Evolutionary conservation across 1,140 invertebrate genomes (phyloP), one percentile per base, ranked within the genome.

Genomic region (Monomorium pharaonis): DNA sequence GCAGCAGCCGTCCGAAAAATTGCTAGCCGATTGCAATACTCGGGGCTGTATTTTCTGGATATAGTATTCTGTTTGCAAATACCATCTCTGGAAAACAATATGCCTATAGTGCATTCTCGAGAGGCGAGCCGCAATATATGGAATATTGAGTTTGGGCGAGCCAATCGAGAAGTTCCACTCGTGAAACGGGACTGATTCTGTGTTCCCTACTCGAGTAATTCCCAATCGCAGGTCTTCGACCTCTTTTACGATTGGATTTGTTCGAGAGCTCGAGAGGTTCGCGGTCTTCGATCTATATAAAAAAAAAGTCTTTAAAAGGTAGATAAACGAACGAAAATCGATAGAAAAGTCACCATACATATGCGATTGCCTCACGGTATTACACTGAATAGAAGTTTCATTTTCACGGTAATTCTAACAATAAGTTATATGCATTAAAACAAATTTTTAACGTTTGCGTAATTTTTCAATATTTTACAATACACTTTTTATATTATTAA

Each of bases 91-190:
- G 47, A 63, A 84, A 84, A 84, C 72, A 84, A 75, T 84, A 77
- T 74, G 78, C 51, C 78, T 83, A 77, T 75, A 69, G 49, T 65
- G 75, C 58, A 65, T 78, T 78, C 62, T 69, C 21, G 62, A 78
- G 74, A 78, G 60, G 37, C 84, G 30, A 67, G 62, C 75, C 62
- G 62, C 84, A 67, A 80, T 75, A 80, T 75, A 84, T 78, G 75
- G 49, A 85, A 85, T 80, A 85, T 85, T 62, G 75, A 85, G 75
- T 85, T 85, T 80, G 58, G 27, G 12, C 47, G 37, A 85, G 60
- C 62, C 74, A 85, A 84, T 78, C 58, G 83, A 85, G 62, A 54
- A 65, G 49, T 76, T 85, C 83, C 72, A 77, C 33, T 85, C 75
- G 58, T 77, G 58, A 76, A 77, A 77, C 75, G 37, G 49, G 24